Conservation (phyloP, 2,888 invertebrate genomes). For the Frankliniella intonsa region DNA sequence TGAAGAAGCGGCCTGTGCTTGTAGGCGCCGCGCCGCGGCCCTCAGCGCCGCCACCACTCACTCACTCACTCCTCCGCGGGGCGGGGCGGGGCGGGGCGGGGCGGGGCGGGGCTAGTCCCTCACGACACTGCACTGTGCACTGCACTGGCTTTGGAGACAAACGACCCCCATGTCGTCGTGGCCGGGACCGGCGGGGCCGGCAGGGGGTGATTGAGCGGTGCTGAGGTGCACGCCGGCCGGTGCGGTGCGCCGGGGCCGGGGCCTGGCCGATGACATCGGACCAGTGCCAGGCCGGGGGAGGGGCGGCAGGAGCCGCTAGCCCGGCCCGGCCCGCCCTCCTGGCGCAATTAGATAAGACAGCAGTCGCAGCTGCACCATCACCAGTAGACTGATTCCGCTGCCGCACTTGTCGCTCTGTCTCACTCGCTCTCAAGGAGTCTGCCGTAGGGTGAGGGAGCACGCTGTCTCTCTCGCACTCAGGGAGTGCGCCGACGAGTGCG, state of each 20-base stretch:
- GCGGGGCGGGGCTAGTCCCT: too few relatives aligned
- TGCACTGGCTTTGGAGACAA: not conserved
- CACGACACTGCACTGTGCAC: not conserved
- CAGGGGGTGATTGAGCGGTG: not conserved
- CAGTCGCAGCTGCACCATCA: not conserved
- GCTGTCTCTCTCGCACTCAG: too few relatives aligned
- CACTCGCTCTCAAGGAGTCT: too few relatives aligned
- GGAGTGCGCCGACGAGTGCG: too few relatives aligned
- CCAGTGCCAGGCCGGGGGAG: not conserved
- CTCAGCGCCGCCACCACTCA: too few relatives aligned
- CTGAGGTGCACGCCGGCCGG: not conserved
- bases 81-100: too few relatives aligned
- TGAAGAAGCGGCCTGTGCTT: too few relatives aligned
- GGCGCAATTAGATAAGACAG: not conserved
- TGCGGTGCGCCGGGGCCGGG: not conserved
- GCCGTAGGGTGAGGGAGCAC: too few relatives aligned
- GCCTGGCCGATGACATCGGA: slow-evolving; percentile 14
- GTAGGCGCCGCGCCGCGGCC: too few relatives aligned
- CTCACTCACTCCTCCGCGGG: too few relatives aligned
- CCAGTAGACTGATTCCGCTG: too few relatives aligned
- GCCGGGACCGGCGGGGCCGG: not conserved
- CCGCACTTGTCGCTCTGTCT: too few relatives aligned
- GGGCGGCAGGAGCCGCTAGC: not conserved
- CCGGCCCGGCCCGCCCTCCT: not conserved
- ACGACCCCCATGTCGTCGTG: not conserved